phyloP scores from a whole-genome alignment of 2,888 invertebrate species.

The Ophioninae sp. region DNA sequence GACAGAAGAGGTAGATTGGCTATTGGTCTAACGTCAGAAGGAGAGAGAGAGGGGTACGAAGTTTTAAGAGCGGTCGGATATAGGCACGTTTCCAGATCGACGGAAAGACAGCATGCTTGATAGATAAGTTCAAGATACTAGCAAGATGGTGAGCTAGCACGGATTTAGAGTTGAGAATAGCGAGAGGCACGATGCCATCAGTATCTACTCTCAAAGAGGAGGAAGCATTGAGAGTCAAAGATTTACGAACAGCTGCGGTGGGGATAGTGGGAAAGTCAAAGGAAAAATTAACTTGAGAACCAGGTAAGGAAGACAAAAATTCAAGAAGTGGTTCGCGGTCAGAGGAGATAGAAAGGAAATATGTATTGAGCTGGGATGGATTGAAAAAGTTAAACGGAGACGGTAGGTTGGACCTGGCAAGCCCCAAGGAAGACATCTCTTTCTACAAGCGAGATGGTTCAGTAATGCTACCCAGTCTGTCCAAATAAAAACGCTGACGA shows the following conservation, averaged over 20 bases:
- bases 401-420: background rate
- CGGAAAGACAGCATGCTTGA: background rate
- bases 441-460: background rate
- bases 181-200: too few species aligned
- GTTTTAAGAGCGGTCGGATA: conserved; percentile 4
- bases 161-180: too few species aligned
- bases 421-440: background rate
- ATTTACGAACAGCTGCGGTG: too few species aligned
- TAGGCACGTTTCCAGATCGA: background rate
- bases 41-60: background rate
- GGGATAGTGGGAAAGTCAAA: background rate
- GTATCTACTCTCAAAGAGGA: too few species aligned
- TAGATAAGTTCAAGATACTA: background rate
- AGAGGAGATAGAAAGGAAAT: too few species aligned
- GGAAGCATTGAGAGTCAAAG: too few species aligned
- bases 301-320: background rate
- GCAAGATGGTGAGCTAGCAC: too few species aligned
- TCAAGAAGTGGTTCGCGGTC: background rate
- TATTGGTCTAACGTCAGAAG: background rate
- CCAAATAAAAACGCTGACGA: background rate
- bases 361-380: background rate
- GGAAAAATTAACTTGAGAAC: background rate
- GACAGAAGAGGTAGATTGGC: conserved; percentile 23
- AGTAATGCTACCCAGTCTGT: background rate
- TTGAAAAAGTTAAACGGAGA: background rate